Evolutionary conservation across 2,797 vertebrate species (phyloP), one percentile per base, ranked within the genome.

Genomic region (Todus mexicanus): DNA sequence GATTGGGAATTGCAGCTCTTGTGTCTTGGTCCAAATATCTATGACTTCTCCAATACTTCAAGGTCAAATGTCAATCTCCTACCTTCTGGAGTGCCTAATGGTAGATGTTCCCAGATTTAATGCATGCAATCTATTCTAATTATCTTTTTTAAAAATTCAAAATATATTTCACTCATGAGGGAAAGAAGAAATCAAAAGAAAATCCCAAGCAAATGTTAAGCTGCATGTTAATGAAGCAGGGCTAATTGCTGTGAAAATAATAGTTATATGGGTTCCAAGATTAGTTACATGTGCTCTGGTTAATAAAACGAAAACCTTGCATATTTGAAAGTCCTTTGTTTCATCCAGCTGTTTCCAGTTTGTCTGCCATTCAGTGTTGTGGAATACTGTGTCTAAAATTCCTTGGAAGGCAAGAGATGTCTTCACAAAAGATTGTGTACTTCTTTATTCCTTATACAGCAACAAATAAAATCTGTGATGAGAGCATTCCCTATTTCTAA

Each of bases 161-260:
- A 92, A 80, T 89, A n/a, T 60, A 85, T 71, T 87, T 80, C 40
- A 76, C 21, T 89, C 56, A 76, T 27, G 33, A 89, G 64, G 33
- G 31, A 15, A 25, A 40, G 25, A 53, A n/a, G 63, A 59, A 53
- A 69, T 87, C 27, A 84, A 68, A 95, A 92, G 65, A 83, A 89
- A 82, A 16, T 92, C 51, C 48, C 75, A 82, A 76, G 68, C 33
- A 94, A 95, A 88, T 84, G 51, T 82, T 84, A 89, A 91, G 65
- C 45, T 73, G 84, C 75, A 92, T 92, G 87, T 80, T 95, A 94
- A 95, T 83, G 69, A 95, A 83, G 35, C 53, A 85, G 54, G 29
- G 60, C 78, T 93, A 94, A 94, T 94, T 94, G 70, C 63, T 94
- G 79, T 89, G 90, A 86, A 94, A 92, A 86, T 35, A 83, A 84